These are phyloP conservation scores for Tenodera sinensis DNA, from an alignment of 2,888 invertebrate species.

Conservation along the genomic window DNA sequence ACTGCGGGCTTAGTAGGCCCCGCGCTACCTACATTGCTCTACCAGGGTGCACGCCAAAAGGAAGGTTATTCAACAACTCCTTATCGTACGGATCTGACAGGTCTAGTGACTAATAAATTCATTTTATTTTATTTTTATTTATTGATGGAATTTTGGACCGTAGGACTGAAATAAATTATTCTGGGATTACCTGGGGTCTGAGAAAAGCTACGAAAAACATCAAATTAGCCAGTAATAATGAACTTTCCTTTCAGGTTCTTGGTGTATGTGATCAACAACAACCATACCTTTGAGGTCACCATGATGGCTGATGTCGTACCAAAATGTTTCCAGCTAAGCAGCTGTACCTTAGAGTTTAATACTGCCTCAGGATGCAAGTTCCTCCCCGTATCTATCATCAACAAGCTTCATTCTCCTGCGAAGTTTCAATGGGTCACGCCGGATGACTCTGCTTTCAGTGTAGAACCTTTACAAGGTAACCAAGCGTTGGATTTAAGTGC, in stretches of 20 bases:
- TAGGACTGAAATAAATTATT: no score
- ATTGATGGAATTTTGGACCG: no score
- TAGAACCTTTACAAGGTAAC: constrained; percentile 52
- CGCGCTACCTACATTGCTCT: no score
- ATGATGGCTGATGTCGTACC: constrained; percentile 45
- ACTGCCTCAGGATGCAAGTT: constrained; percentile 36
- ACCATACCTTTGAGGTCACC: constrained; percentile 44
- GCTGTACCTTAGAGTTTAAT: constrained; percentile 40
- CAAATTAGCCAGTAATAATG: background rate
- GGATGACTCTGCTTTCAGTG: constrained; percentile 47
- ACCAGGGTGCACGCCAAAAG: no score
- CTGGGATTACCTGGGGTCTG: no score
- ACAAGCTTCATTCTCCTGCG: constrained; percentile 53
- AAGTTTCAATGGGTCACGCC: constrained; percentile 52
- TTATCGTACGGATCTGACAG: no score
- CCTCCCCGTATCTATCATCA: constrained; percentile 46
- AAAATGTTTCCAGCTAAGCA: constrained; percentile 40
- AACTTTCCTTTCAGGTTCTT: constrained; percentile 39
- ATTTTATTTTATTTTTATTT: no score
- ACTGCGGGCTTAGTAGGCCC: no score
- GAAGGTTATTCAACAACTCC: no score
- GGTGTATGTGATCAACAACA: constrained; percentile 45
- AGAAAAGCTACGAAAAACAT: no score
- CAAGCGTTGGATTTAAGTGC: background rate
- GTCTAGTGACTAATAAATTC: no score